phyloP scores from a whole-genome alignment of 2,888 invertebrate genomes.

The Leptopilina myrica region DNA sequence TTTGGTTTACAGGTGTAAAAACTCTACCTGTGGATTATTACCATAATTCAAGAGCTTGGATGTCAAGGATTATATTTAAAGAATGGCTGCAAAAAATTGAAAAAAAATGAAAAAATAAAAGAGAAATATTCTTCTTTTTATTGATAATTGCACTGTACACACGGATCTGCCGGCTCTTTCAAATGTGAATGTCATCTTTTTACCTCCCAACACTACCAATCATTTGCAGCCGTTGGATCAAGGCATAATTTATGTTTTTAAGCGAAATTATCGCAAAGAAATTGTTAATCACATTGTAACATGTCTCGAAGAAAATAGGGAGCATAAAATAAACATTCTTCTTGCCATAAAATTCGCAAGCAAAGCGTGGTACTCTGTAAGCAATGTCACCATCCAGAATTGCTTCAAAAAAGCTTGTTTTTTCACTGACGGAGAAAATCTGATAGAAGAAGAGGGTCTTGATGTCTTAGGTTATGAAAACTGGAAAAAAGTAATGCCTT shows the following conservation, averaged over 20 bases:
- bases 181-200: constrained; percentile 34
- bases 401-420: too few species aligned
- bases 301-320: neutral
- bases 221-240: constrained; percentile 44
- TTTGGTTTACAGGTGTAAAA: constrained; percentile 43
- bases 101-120: neutral
- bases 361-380: too few species aligned
- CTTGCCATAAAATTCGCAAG: neutral
- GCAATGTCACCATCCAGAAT: too few species aligned
- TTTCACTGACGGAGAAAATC: too few species aligned
- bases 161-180: constrained; percentile 12
- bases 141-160: constrained; percentile 36
- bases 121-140: constrained; percentile 37
- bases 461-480: too few species aligned
- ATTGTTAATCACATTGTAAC: constrained; percentile 31
- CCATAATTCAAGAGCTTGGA: constrained; percentile 68
- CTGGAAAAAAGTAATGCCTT: too few species aligned
- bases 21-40: constrained; percentile 62
- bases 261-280: neutral
- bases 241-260: constrained; percentile 43
- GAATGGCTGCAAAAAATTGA: constrained; percentile 32
- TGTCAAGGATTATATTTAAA: constrained; percentile 65
- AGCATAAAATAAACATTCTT: neutral
- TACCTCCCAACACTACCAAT: constrained; percentile 43
- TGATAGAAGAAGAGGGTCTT: too few species aligned